Evolutionary conservation across 2,797 vertebrate species (phyloP).

Genomic region (Nyctalus aviator): DNA sequence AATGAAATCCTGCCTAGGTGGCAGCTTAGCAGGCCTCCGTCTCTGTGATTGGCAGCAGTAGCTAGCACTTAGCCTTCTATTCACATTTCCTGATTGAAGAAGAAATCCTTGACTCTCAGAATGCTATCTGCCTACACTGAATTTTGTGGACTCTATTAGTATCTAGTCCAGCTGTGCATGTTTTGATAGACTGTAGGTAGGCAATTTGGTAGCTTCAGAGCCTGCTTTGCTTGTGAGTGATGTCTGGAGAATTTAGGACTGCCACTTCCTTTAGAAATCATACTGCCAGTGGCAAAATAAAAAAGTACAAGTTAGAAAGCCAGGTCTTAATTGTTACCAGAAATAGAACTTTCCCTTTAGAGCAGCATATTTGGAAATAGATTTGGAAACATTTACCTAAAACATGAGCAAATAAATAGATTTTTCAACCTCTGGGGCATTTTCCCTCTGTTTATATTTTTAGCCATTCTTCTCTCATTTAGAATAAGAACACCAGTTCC

Average conservation of each 20-base stretch:
- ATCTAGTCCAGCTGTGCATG: not conserved
- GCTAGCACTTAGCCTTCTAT: not conserved
- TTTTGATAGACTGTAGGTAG: not conserved
- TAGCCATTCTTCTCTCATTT: constrained; percentile 61
- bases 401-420: constrained; percentile 69
- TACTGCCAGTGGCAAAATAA: constrained; percentile 45
- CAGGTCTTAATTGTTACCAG: constrained; percentile 72
- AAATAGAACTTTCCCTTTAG: constrained; percentile 70
- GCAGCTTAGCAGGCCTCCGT: not conserved
- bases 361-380: constrained; percentile 64
- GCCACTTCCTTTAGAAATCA: constrained; percentile 49
- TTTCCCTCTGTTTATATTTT: constrained; percentile 61
- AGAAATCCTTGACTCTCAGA: not conserved
- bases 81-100: not conserved
- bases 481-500: constrained; percentile 42
- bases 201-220: constrained; percentile 27
- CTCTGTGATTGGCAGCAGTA: not conserved
- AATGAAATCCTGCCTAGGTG: not conserved
- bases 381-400: constrained; percentile 72
- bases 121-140: not conserved
- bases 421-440: constrained; percentile 66
- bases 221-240: not conserved
- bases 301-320: constrained; percentile 49
- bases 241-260: constrained; percentile 29
- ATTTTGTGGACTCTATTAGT: not conserved